These are phyloP conservation scores for Synanthedon tipuliformis DNA, from an alignment of 2,888 invertebrate species.

Conservation along the genomic window DNA sequence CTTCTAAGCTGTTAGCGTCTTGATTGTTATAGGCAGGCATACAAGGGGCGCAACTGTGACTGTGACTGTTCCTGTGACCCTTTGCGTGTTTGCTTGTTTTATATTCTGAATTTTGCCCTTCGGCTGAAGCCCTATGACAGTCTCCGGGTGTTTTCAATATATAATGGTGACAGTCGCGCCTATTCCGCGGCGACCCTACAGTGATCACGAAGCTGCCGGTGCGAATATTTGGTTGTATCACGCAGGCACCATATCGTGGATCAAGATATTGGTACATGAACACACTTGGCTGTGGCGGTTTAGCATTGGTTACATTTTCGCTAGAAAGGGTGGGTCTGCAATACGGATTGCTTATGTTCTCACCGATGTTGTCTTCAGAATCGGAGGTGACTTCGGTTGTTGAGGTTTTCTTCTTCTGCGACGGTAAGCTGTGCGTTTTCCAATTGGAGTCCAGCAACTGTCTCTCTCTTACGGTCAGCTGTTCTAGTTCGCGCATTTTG, in stretches of 20 bases:
- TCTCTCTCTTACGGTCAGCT: conserved; percentile 82
- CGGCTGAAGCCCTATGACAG: conserved; percentile 38
- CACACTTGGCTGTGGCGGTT: conserved; percentile 54
- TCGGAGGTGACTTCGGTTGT: conserved; percentile 55
- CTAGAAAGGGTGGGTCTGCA: conserved; percentile 85
- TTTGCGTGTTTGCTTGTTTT: conserved; percentile 47
- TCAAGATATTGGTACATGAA: conserved; percentile 79
- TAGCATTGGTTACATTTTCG: conserved; percentile 75
- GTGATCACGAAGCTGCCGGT: conserved; percentile 80
- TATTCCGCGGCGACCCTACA: conserved; percentile 75
- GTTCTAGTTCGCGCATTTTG: conserved; percentile 87
- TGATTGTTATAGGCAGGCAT: conserved; percentile 73
- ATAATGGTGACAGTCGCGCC: conserved; percentile 76
- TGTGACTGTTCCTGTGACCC: conserved; percentile 44
- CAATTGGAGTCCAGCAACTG: conserved; percentile 87
- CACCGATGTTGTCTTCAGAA: conserved; percentile 51
- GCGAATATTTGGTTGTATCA: conserved; percentile 74
- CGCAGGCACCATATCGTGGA: conserved; percentile 76
- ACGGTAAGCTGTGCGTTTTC: conserved; percentile 91
- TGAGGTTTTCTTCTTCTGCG: conserved; percentile 81
- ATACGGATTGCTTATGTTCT: conserved; percentile 70
- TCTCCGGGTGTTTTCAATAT: conserved; percentile 66
- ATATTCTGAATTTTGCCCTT: conserved; percentile 20
- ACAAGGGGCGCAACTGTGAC: conserved; percentile 79
- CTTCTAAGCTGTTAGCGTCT: conserved; percentile 84